These are phyloP conservation scores for Zootermopsis nevadensis DNA, from an alignment of 2,888 invertebrate species.

Conservation along the genomic window DNA sequence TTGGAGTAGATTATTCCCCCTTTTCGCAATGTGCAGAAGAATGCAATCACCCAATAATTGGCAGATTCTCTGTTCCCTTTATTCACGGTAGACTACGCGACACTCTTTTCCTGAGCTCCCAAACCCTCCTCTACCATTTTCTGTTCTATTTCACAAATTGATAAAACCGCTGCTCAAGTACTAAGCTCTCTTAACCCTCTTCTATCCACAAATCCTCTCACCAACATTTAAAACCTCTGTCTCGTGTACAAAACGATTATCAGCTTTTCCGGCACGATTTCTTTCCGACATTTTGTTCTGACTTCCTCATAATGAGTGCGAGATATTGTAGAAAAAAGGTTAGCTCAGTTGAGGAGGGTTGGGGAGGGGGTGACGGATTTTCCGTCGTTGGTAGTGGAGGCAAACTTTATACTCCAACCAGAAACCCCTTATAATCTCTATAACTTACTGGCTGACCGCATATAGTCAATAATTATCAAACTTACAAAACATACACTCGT, in stretches of 20 bases:
- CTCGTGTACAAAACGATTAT: neutral
- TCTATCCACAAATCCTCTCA: neutral
- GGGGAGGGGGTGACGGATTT: neutral
- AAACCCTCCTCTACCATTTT: slow-evolving; percentile 23
- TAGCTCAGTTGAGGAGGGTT: neutral
- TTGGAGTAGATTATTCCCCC: neutral
- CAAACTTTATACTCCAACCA: slow-evolving; percentile 1
- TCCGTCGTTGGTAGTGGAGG: neutral
- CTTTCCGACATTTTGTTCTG: neutral
- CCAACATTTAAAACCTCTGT: slow-evolving; percentile 13
- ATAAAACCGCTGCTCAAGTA: slow-evolving; percentile 20
- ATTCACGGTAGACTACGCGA: slow-evolving; percentile 29
- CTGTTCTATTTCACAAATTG: slow-evolving; percentile 42
- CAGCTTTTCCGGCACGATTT: slow-evolving; percentile 15
- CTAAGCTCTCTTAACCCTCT: slow-evolving; percentile 8
- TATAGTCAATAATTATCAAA: slow-evolving; percentile 14
- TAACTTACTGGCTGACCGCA: neutral
- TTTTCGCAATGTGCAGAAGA: neutral
- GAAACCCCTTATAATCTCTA: slow-evolving; percentile 2
- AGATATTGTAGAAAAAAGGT: neutral
- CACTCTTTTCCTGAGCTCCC: neutral
- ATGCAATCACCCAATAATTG: slow-evolving; percentile 35
- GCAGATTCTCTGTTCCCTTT: slow-evolving; percentile 4
- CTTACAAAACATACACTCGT: slow-evolving; percentile 11
- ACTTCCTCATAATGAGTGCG: neutral